Conservation (phyloP, 2,888 invertebrate species). For the Plagodis dolabraria region DNA sequence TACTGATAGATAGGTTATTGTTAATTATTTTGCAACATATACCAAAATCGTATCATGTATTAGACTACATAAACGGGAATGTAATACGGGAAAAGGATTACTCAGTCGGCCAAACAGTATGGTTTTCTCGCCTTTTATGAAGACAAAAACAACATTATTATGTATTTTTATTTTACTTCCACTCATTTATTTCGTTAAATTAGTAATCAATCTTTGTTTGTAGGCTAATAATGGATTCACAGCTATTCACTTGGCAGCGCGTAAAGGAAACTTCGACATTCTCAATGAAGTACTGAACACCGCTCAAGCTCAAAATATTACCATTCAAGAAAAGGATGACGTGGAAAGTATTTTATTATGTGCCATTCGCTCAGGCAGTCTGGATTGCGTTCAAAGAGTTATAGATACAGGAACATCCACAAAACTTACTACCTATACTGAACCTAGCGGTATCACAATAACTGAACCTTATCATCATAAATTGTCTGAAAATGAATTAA, state of each 20-base stretch:
- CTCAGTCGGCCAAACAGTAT: too few species aligned
- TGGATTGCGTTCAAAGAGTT: slow-evolving; percentile 62
- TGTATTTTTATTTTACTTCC: too few species aligned
- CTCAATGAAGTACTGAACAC: slow-evolving; percentile 69
- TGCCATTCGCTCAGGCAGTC: slow-evolving; percentile 60
- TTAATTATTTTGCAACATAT: too few species aligned
- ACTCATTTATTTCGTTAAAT: too few species aligned
- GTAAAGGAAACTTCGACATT: slow-evolving; percentile 65
- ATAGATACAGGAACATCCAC: slow-evolving; percentile 66
- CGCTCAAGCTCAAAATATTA: slow-evolving; percentile 37
- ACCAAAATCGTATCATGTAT: too few species aligned
- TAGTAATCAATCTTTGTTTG: not conserved
- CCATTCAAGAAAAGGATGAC: slow-evolving; percentile 51
- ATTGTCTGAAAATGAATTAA: not conserved
- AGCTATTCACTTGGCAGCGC: slow-evolving; percentile 75
- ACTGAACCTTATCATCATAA: not conserved
- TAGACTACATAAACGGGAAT: too few species aligned
- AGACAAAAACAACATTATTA: too few species aligned
- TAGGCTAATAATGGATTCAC: slow-evolving; percentile 41
- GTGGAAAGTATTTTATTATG: slow-evolving; percentile 71
- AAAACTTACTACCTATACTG: slow-evolving; percentile 3
- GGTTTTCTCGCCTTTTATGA: too few species aligned
- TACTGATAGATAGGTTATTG: too few species aligned
- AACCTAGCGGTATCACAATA: not conserved
- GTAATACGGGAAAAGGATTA: too few species aligned